phyloP scores from a whole-genome alignment of 2,888 invertebrate genomes.

The Diploptera punctata region DNA sequence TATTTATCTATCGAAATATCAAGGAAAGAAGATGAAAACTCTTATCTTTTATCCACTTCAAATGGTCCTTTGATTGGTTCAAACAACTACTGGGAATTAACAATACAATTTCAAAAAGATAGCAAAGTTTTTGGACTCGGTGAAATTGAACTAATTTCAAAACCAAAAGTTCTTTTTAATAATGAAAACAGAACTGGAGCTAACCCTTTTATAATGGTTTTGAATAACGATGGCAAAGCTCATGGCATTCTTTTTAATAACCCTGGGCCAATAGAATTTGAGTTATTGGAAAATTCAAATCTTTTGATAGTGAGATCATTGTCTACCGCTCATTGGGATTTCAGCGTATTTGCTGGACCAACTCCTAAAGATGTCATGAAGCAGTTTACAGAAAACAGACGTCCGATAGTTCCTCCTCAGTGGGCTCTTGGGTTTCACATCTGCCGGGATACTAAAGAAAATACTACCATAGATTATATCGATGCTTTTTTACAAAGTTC shows the following conservation, averaged over 20 bases:
- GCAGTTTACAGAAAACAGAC: conserved; percentile 48
- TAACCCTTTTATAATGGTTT: conserved; percentile 49
- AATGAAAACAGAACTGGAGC: conserved; percentile 50
- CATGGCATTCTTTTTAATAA: conserved; percentile 64
- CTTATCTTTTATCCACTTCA: conserved; percentile 61
- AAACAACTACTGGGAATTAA: conserved; percentile 66
- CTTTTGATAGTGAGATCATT: conserved; percentile 64
- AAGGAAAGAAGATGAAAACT: conserved; percentile 30
- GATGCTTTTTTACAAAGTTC: conserved; percentile 45
- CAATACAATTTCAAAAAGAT: conserved; percentile 59
- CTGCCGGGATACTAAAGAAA: conserved; percentile 52
- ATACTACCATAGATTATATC: conserved; percentile 47
- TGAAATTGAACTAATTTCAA: conserved; percentile 55
- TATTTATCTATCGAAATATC: conserved; percentile 29
- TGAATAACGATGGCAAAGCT: conserved; percentile 57
- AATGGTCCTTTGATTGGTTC: conserved; percentile 66
- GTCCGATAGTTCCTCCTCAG: conserved; percentile 50
- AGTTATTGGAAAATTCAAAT: conserved; percentile 58
- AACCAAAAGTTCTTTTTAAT: conserved; percentile 56
- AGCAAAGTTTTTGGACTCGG: conserved; percentile 64
- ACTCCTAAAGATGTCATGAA: conserved; percentile 58
- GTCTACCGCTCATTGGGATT: conserved; percentile 55
- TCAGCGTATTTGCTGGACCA: conserved; percentile 61
- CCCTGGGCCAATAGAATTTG: conserved; percentile 62
- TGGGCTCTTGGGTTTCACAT: conserved; percentile 58